A percentile compares a stretch with the other conserved stretches of the same genome.
These are phyloP conservation scores for Hydroisotoma schaefferi DNA, from an alignment of 2,888 invertebrate genomes.

Conservation along the genomic window DNA sequence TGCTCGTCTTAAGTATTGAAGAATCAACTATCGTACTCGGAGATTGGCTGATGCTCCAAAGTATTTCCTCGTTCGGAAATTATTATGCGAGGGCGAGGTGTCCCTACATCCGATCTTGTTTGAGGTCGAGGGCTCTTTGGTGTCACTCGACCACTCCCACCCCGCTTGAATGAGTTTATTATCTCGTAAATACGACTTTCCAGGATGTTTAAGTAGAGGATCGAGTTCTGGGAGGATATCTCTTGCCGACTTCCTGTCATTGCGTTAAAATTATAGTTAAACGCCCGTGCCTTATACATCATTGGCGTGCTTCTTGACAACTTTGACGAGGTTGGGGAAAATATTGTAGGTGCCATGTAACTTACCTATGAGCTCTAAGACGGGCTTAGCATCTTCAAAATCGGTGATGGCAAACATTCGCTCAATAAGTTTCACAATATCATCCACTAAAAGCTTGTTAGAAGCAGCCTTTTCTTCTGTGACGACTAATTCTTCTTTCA, in stretches of 20 bases:
- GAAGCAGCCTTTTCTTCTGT: slow-evolving; percentile 27
- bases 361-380: slow-evolving; percentile 38
- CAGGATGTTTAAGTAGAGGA: slow-evolving; percentile 43
- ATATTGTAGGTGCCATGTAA: not conserved
- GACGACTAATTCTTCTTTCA: slow-evolving; percentile 32
- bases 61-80: slow-evolving; percentile 22
- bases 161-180: slow-evolving; percentile 17
- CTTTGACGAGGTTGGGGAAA: not conserved
- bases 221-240: slow-evolving; percentile 39
- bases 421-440: slow-evolving; percentile 38
- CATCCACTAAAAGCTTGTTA: slow-evolving; percentile 31
- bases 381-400: slow-evolving; percentile 36
- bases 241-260: slow-evolving; percentile 39
- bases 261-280: too few relatives aligned
- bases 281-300: too few relatives aligned
- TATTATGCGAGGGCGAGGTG: slow-evolving; percentile 20
- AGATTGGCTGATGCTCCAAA: slow-evolving; percentile 23
- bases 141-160: slow-evolving; percentile 18
- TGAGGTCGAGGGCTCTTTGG: slow-evolving; percentile 29
- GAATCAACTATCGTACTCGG: slow-evolving; percentile 27
- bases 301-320: too few relatives aligned
- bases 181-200: slow-evolving; percentile 41
- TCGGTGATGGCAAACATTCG: slow-evolving; percentile 42
- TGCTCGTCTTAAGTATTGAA: not conserved
- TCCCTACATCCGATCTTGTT: slow-evolving; percentile 21